These are phyloP conservation scores for Gandaritis pyraliata DNA, from an alignment of 2,888 invertebrate genomes.

Conservation along the genomic window DNA sequence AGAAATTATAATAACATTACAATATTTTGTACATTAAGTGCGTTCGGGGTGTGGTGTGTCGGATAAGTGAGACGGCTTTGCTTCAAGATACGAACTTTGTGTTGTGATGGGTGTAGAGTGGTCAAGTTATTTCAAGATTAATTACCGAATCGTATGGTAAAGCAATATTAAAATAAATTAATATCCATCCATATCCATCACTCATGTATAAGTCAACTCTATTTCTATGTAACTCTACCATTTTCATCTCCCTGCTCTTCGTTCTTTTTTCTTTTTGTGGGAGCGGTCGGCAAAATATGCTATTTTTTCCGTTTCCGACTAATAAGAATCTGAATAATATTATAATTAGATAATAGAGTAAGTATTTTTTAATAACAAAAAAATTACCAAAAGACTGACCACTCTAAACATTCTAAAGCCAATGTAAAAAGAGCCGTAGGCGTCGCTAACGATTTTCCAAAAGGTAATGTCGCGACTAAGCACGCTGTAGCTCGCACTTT, in stretches of 20 bases:
- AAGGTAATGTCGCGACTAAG: constrained; percentile 65
- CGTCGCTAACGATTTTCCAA: constrained; percentile 78
- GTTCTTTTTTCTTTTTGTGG: no score
- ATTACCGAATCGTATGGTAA: not conserved
- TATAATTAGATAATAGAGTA: no score
- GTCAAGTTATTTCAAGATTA: constrained; percentile 3
- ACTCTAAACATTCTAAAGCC: constrained; percentile 47
- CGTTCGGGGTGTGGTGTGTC: constrained; percentile 69
- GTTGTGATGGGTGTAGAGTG: constrained; percentile 45
- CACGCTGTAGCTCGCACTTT: constrained; percentile 57
- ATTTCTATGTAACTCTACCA: no score
- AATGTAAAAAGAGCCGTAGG: constrained; percentile 59
- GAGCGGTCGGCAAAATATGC: no score
- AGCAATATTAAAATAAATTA: not conserved
- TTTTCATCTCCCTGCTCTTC: no score
- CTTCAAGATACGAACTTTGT: constrained; percentile 59
- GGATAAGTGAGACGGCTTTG: constrained; percentile 71
- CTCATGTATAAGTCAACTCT: no score
- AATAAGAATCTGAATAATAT: no score
- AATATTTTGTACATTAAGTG: constrained; percentile 81
- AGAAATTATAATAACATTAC: constrained; percentile 80
- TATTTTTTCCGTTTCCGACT: no score
- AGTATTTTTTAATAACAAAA: no score
- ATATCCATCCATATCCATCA: not conserved
- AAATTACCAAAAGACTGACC: constrained; percentile 20